phyloP scores from a whole-genome alignment of 2,113 vertebrate species.

The Scomber colias region DNA sequence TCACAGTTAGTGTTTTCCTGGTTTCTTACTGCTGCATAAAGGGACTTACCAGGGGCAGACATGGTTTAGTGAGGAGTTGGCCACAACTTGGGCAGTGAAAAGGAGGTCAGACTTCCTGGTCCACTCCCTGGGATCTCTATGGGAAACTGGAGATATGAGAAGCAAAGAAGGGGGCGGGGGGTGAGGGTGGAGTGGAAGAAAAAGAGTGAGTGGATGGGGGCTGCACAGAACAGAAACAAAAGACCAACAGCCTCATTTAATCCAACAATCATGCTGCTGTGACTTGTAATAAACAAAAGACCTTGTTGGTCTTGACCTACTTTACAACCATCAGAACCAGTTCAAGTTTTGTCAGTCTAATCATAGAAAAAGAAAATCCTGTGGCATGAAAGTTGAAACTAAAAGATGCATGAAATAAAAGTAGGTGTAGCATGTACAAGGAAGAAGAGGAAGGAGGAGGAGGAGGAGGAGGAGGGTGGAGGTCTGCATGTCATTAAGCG shows the following conservation, averaged over 20 bases:
- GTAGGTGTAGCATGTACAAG: too few relatives aligned
- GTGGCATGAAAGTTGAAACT: too few relatives aligned
- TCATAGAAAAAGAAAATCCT: too few relatives aligned
- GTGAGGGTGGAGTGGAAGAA: background rate
- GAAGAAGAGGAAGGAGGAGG: too few relatives aligned
- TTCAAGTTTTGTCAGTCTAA: too few relatives aligned
- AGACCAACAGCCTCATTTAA: background rate
- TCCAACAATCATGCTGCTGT: background rate
- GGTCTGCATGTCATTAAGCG: too few relatives aligned
- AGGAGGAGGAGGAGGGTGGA: too few relatives aligned
- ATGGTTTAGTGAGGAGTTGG: constrained; percentile 39
- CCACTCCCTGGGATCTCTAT: constrained; percentile 33
- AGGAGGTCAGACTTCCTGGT: constrained; percentile 42
- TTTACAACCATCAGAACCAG: background rate
- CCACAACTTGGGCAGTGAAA: background rate
- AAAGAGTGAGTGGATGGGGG: background rate
- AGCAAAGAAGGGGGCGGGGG: background rate
- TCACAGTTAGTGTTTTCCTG: background rate
- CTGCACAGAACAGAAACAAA: background rate
- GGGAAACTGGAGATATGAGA: constrained; percentile 41
- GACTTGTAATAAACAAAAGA: background rate
- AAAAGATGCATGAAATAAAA: too few relatives aligned
- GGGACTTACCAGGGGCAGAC: constrained; percentile 74
- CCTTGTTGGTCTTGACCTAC: too few relatives aligned
- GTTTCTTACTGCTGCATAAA: background rate